Base-by-base conservation (phyloP, 2,113 vertebrate genomes). In the Tachuris rubrigastra region DNA sequence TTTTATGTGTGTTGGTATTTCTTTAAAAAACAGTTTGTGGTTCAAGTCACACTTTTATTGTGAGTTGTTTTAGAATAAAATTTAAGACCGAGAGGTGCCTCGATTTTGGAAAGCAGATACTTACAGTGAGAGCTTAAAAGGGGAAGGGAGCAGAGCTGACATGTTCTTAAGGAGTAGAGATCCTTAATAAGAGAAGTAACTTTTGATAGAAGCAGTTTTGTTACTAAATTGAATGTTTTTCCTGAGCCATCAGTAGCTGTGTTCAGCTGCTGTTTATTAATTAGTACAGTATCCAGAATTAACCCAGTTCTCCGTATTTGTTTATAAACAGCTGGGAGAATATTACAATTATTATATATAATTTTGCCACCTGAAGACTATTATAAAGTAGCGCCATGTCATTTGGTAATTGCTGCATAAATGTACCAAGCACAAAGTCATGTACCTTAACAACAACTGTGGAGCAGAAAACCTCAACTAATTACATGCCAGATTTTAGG, bases 151-250 rank as follows among this genome's bases (percentile, higher is more conserved):
- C 14, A 42, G 95, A 97, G 95, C 96, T 96, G 93, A 91, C 75
- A 90, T 30, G 10, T 96, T 96, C 84, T 23, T 92, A 66, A 94
- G 93, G 90, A 97, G 79, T 71, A 97, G 94, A 91, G 90, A 41
- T 78, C 90, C 94, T 84, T 95, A 85, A 52, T 81, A 50, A 78
- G 66, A 96, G 71, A 89, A 90, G 84, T 96, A 95, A 77, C 66
- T 86, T 93, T 55, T 0, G 28, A 53, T 86, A 66, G 85, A 50
- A 42, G 20, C 79, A 77, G 66, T 91, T 49, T 84, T 74, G 85
- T 95, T 97, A 94, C 82, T 95, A 94, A 95, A 94, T 79, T 50
- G 66, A 96, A 75, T 94, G 90, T 95, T 97, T 92, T 96, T 94
- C 96, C 89, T 96, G 95, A 95, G 86, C 76, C 95, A 94, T 97